A percentile compares a stretch with the other conserved stretches of the same genome.
phyloP scores from a whole-genome alignment of 2,797 vertebrate genomes.

The Clarias fuscus region DNA sequence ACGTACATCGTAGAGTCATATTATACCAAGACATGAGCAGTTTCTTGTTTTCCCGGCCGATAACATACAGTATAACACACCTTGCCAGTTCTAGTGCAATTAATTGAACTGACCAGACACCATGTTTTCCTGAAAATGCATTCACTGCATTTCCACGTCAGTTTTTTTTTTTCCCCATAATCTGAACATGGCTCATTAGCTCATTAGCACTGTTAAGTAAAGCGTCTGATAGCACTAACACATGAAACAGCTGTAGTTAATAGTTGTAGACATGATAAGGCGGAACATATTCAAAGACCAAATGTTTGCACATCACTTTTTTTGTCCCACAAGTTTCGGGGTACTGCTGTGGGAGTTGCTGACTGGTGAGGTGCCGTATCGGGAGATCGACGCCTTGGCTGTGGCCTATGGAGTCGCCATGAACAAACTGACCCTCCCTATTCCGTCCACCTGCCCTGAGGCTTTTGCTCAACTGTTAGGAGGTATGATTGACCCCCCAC shows the following conservation, averaged over 20 bases:
- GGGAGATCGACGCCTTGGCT: conserved; percentile 88
- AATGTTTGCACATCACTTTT: background rate
- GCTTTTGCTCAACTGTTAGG: conserved; percentile 85
- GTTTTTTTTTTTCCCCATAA: background rate
- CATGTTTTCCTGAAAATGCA: background rate
- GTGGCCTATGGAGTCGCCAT: conserved; percentile 92
- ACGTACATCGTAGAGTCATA: too few species aligned
- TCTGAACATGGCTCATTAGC: background rate
- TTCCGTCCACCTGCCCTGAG: conserved; percentile 90
- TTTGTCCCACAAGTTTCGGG: conserved; percentile 76
- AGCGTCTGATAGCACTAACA: background rate
- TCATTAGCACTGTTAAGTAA: background rate
- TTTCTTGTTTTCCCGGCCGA: too few species aligned
- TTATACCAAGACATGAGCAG: background rate
- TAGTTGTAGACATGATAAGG: background rate
- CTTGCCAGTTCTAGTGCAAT: background rate
- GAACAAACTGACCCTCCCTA: conserved; percentile 90
- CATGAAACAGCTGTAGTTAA: background rate
- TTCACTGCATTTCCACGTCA: background rate
- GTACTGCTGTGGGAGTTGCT: conserved; percentile 91
- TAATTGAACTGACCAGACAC: background rate
- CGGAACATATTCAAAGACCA: background rate
- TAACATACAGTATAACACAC: background rate
- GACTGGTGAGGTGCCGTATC: conserved; percentile 90
- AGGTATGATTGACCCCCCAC: conserved; percentile 69